Evolutionary conservation across 2,888 invertebrate genomes (phyloP), one percentile per base, ranked within the genome.

Genomic region (Platerodrilus igneus): DNA sequence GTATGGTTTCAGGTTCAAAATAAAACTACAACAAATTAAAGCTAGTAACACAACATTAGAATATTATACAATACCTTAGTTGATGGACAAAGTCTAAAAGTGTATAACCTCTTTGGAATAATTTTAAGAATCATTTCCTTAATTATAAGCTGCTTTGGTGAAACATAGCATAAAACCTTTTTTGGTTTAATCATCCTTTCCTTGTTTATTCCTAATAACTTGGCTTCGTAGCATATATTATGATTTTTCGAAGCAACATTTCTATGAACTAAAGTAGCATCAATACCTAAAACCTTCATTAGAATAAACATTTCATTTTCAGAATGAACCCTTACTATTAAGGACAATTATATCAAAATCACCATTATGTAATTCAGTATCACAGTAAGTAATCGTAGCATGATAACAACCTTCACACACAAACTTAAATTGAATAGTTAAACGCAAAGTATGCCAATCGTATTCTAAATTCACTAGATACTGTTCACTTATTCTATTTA

Each of bases 41-140:
- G 4, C 6, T 3, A 30, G 4, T n/a, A 14, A 2, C 9, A 4
- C 2, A 8, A n/a, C n/a, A n/a, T n/a, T n/a, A n/a, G n/a, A n/a
- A n/a, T n/a, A n/a, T n/a, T n/a, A n/a, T n/a, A n/a, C n/a, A n/a
- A n/a, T 62, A 89, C 88, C 78, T 93, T 94, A 33, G 94, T 94
- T 45, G 92, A 92, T 11, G 94, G 94, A 64, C 93, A 93, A 37
- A 95, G 76, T 20, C 94, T 78, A 71, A 92, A 94, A 20, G 92
- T 90, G 42, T 86, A 88, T 55, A 94, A 77, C 57, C 92, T 76
- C 70, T 91, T 93, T 35, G 92, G 93, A 60, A 94, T 90, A 66
- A 95, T 86, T 71, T 89, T 91, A 56, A 94, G 74, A 55, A 93
- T 79, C 75, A 89, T 88, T 72, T 95, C 94, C 71, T 93, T 93